Evolutionary conservation across 2,113 vertebrate genomes (phyloP), one percentile per base, ranked within the genome.

Genomic region (Pterophyllum scalare): DNA sequence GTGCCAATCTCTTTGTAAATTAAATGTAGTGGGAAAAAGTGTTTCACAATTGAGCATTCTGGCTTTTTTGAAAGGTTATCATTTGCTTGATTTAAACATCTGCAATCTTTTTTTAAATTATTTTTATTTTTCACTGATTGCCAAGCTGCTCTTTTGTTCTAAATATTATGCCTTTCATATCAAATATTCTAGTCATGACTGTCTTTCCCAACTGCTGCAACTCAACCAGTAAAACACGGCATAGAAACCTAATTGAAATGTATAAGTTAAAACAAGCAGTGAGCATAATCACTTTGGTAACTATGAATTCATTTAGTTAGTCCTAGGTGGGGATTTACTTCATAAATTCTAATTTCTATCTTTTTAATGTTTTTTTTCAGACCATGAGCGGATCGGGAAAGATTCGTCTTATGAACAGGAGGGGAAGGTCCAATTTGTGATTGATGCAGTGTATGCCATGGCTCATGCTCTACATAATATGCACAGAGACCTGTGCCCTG

Each of bases 391-490:
- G 82, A 99, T 99, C 1, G 98, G 98, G 74, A 97, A 97, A 92
- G 97, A 98, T 90, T 98, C 98, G 0, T 95, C 96, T 0, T 99
- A 99, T 0, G 98, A 99, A 82, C 98, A 99, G 90, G 98, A 99
- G 87, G 98, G 98, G 75, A 99, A 99, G 83, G 98, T 99, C 11
- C 98, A 99, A 87, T 99, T 99, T 19, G 98, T 99, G 83, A 97
- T 99, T 0, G 98, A 99, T 0, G 98, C 98, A 0, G 97, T 99
- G 59, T 99, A 99, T 0, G 95, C 98, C 91, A 98, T 98, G 97
- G 98, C 98, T 12, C 97, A 99, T 0, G 98, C 97, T 0, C 95
- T 99, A 70, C 97, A 99, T 31, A 97, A 96, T 93, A 98, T 99
- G 97, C 98, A 99, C 94, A 97, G 96, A 61, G 96, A 97, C 72